phyloP scores from a whole-genome alignment of 92 coral and sea anemone genomes.

The Parazoanthus swiftii region DNA sequence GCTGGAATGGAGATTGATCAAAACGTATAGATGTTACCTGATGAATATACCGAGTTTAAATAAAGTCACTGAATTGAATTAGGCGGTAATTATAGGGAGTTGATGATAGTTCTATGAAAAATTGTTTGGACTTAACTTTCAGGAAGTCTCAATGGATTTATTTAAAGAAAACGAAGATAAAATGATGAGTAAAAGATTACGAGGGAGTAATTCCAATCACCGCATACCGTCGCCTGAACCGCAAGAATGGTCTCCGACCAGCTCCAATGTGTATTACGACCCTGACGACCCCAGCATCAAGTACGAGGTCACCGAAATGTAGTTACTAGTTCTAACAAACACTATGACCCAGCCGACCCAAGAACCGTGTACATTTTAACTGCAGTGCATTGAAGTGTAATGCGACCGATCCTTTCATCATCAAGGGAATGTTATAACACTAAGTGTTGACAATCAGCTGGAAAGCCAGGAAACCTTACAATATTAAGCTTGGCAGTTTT shows the following conservation, averaged over 20 bases:
- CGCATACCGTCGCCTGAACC: conserved; percentile 69
- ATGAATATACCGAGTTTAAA: too few species aligned
- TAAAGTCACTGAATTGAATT: too few species aligned
- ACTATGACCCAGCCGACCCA: background rate
- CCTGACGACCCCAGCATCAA: conserved; percentile 38
- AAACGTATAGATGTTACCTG: too few species aligned
- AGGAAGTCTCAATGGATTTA: conserved; percentile 57
- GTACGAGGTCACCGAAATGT: conserved; percentile 60
- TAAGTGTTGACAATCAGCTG: too few species aligned
- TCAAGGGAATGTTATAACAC: too few species aligned
- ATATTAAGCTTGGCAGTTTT: background rate
- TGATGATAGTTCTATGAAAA: background rate
- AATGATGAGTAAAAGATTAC: background rate
- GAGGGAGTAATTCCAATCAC: conserved; percentile 1
- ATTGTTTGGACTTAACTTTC: conserved; percentile 2
- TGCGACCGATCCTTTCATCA: too few species aligned
- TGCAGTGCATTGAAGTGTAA: background rate
- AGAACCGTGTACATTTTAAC: background rate
- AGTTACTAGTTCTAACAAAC: background rate
- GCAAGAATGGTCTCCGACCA: conserved; percentile 73
- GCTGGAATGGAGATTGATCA: too few species aligned
- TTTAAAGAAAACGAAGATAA: conserved; percentile 36
- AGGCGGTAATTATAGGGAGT: too few species aligned
- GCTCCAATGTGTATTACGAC: conserved; percentile 45
- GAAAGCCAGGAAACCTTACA: background rate